Conservation (phyloP, 2,888 invertebrate genomes). For the Pristionchus japonicus region DNA sequence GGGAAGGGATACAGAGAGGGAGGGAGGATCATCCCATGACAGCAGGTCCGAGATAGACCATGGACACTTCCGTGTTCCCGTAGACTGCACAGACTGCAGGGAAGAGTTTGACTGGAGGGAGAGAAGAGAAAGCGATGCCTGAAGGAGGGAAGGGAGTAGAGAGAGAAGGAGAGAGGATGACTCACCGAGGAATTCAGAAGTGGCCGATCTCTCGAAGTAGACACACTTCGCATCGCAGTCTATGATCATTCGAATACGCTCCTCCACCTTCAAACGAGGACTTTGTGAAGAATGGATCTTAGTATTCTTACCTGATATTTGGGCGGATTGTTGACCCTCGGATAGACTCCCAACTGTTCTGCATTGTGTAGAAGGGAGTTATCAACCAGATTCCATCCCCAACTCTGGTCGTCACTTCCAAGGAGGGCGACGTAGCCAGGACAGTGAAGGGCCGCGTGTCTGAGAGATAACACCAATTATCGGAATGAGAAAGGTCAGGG, state of each 20-base stretch:
- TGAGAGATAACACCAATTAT: slow-evolving; percentile 47
- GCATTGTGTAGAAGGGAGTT: slow-evolving; percentile 96
- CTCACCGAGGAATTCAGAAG: slow-evolving; percentile 91
- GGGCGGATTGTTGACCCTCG: slow-evolving; percentile 82
- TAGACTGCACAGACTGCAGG: slow-evolving; percentile 98
- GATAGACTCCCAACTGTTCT: slow-evolving; percentile 78
- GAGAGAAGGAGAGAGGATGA: neutral
- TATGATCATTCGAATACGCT: slow-evolving; percentile 94
- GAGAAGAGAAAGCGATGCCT: slow-evolving; percentile 86
- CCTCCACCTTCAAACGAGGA: slow-evolving; percentile 85
- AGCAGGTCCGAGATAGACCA: slow-evolving; percentile 97
- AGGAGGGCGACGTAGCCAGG: slow-evolving; percentile 94
- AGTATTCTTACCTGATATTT: slow-evolving; percentile 87
- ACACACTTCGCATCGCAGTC: slow-evolving; percentile 97
- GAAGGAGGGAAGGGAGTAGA: neutral
- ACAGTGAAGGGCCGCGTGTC: slow-evolving; percentile 91
- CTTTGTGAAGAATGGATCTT: neutral
- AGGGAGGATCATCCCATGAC: slow-evolving; percentile 78
- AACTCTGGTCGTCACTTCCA: slow-evolving; percentile 95
- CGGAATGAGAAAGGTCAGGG: too few relatives aligned
- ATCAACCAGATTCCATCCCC: slow-evolving; percentile 99
- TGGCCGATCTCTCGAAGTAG: slow-evolving; percentile 89
- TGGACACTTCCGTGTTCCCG: slow-evolving; percentile 98
- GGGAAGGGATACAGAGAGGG: neutral
- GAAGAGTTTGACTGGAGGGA: slow-evolving; percentile 90